phyloP scores from a whole-genome alignment of 2,797 vertebrate species.

The Heterohyrax brucei region DNA sequence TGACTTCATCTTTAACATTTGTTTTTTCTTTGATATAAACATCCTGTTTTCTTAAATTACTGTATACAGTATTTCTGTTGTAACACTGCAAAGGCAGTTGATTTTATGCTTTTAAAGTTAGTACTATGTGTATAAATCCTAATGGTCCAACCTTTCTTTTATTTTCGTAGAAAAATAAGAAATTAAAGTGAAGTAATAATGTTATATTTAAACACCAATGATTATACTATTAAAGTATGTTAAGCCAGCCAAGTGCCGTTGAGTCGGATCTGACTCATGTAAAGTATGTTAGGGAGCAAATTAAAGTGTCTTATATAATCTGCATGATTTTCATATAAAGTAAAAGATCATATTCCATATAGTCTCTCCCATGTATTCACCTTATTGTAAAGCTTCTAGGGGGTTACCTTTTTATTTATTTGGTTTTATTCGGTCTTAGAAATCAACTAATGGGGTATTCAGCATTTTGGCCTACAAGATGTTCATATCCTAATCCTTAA shows the following conservation, averaged over 20 bases:
- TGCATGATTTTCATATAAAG: conserved; percentile 18
- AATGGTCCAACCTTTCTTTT: background rate
- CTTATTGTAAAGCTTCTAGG: background rate
- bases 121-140: background rate
- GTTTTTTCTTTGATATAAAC: conserved; percentile 26
- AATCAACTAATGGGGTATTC: background rate
- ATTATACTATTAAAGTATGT: background rate
- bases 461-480: background rate
- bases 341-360: background rate
- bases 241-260: background rate
- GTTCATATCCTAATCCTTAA: background rate
- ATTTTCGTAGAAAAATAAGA: background rate
- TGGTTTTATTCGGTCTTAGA: background rate
- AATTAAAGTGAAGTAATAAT: conserved; percentile 29
- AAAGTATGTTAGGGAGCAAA: background rate
- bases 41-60: background rate
- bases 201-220: background rate
- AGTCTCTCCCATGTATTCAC: background rate
- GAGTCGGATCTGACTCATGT: no score
- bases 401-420: background rate
- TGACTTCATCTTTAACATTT: background rate
- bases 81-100: background rate
- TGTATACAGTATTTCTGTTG: background rate
- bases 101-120: conserved; percentile 41
- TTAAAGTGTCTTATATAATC: background rate